Conservation (phyloP, 2,888 invertebrate genomes). For the Drosophila helvetica region DNA sequence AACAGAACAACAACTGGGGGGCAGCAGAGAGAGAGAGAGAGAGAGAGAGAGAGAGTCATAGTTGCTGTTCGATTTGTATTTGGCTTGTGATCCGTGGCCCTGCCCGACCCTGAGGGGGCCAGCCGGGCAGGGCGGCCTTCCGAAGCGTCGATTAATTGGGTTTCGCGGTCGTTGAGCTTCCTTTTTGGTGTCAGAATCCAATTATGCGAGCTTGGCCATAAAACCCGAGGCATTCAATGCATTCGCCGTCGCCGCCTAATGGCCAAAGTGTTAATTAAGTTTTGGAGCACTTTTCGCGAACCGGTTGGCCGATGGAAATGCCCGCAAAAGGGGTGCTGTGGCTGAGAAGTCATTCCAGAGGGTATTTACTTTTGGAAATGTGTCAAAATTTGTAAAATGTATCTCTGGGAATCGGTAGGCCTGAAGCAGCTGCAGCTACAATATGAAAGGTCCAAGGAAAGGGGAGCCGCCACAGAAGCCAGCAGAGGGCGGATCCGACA, state of each 20-base stretch:
- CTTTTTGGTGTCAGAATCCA: constrained; percentile 46
- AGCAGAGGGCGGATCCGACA: neutral
- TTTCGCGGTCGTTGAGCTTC: constrained; percentile 39
- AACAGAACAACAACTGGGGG: too few species aligned
- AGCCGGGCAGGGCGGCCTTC: neutral
- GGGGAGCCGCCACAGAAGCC: neutral
- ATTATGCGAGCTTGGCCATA: constrained; percentile 53
- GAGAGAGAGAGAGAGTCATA: too few species aligned
- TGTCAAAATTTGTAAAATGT: constrained; percentile 63
- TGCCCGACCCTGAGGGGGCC: neutral
- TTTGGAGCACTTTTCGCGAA: constrained; percentile 30
- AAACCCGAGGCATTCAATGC: constrained; percentile 12
- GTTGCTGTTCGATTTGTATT: too few species aligned
- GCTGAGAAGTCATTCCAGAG: constrained; percentile 19
- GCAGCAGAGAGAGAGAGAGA: too few species aligned
- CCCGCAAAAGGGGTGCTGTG: constrained; percentile 14
- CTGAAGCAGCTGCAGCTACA: constrained; percentile 33
- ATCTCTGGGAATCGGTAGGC: constrained; percentile 20
- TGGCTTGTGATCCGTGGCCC: neutral
- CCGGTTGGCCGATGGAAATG: constrained; percentile 27
- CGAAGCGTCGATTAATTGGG: constrained; percentile 15
- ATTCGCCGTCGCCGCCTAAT: constrained; percentile 45
- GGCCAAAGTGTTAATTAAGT: constrained; percentile 59
- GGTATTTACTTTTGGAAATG: constrained; percentile 46
- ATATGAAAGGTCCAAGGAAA: constrained; percentile 39